Conservation (phyloP, 2,888 invertebrate species). For the Eustalomyia histrio region DNA sequence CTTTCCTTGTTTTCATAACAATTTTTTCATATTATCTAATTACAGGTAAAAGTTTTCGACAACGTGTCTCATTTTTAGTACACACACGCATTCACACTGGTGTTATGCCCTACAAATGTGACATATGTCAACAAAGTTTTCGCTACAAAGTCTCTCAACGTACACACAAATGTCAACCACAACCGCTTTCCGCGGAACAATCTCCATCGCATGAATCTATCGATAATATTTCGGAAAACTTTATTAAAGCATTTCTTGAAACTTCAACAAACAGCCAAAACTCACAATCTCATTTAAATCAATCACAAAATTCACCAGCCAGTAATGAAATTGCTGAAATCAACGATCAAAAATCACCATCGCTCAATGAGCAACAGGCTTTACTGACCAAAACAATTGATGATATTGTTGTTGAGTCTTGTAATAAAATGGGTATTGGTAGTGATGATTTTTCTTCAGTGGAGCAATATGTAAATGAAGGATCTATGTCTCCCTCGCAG, state of each 20-base stretch:
- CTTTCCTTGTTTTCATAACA: neutral
- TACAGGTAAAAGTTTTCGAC: conserved; percentile 91
- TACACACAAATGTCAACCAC: conserved; percentile 86
- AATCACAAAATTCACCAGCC: conserved; percentile 80
- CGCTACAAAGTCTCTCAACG: conserved; percentile 92
- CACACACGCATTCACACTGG: conserved; percentile 91
- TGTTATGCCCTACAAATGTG: conserved; percentile 92
- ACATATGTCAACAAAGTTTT: conserved; percentile 89
- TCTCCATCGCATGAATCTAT: conserved; percentile 6
- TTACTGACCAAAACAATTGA: conserved; percentile 76
- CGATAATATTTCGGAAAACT: conserved; percentile 72
- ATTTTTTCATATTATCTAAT: conserved; percentile 56
- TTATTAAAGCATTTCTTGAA: conserved; percentile 74
- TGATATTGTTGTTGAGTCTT: conserved; percentile 79
- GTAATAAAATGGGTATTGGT: conserved; percentile 77
- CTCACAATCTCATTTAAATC: conserved; percentile 30
- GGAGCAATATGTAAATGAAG: conserved; percentile 75
- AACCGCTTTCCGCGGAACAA: conserved; percentile 41
- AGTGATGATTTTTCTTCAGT: conserved; percentile 64
- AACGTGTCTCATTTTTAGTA: conserved; percentile 91
- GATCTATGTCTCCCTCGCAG: conserved; percentile 83
- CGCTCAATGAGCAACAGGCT: conserved; percentile 71
- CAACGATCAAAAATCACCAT: conserved; percentile 38
- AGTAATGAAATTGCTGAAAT: conserved; percentile 75
- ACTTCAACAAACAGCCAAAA: conserved; percentile 44